Evolutionary conservation across 2,888 invertebrate genomes (phyloP).

Genomic region (Koerneria pararmatus): DNA sequence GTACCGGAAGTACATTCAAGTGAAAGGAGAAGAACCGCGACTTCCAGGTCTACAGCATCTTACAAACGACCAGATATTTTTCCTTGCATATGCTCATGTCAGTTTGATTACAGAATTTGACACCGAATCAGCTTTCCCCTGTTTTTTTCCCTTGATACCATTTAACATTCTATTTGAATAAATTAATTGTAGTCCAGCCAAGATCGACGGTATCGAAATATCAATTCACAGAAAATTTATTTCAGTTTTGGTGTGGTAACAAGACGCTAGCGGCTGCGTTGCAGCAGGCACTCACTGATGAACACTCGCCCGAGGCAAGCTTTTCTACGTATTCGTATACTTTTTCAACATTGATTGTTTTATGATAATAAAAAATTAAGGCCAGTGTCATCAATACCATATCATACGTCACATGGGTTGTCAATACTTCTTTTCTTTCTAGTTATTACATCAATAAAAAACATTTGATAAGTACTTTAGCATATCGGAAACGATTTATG

Average conservation of each 20-base stretch:
- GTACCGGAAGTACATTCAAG: slow-evolving; percentile 46
- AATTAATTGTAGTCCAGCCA: too few relatives aligned
- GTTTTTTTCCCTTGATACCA: too few relatives aligned
- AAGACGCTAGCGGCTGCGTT: slow-evolving; percentile 36
- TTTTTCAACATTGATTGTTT: too few relatives aligned
- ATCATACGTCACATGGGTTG: too few relatives aligned
- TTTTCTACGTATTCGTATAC: too few relatives aligned
- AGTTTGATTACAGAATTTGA: not conserved
- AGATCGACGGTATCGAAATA: not conserved
- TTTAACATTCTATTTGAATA: too few relatives aligned
- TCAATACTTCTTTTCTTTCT: too few relatives aligned
- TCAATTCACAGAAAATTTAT: not conserved
- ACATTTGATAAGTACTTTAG: too few relatives aligned
- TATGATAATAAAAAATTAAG: too few relatives aligned
- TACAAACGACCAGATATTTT: slow-evolving; percentile 54
- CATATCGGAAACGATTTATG: too few relatives aligned
- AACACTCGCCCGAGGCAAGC: slow-evolving; percentile 69
- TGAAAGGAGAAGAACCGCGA: slow-evolving; percentile 53
- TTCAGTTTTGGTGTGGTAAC: slow-evolving; percentile 46
- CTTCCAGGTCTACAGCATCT: slow-evolving; percentile 48
- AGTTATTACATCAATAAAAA: too few relatives aligned
- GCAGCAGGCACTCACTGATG: slow-evolving; percentile 79
- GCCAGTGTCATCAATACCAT: too few relatives aligned
- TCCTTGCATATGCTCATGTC: slow-evolving; percentile 52
- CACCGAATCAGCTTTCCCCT: not conserved